These are phyloP conservation scores for Acanthococcus lagerstroemiae DNA, from an alignment of 2,888 invertebrate genomes.

Conservation along the genomic window DNA sequence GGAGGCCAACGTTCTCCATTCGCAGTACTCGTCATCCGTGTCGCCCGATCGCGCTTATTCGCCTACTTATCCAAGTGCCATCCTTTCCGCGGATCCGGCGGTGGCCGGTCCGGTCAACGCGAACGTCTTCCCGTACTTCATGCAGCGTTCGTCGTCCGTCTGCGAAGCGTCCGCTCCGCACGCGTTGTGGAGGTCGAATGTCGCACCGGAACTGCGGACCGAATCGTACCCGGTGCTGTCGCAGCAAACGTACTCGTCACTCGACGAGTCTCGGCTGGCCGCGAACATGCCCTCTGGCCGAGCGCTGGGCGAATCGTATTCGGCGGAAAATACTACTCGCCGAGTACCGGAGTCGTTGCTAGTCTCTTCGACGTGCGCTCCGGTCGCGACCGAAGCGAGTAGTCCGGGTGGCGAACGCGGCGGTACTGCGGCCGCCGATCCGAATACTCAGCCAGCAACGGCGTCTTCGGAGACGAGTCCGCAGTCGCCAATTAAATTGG, in stretches of 20 bases:
- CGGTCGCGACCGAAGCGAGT: background rate
- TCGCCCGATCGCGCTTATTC: background rate
- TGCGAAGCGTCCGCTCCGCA: background rate
- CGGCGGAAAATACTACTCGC: too few relatives aligned
- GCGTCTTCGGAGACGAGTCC: background rate
- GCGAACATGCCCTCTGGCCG: background rate
- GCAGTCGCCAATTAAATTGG: slow-evolving; percentile 8
- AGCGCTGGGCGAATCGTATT: background rate
- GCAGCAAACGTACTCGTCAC: background rate
- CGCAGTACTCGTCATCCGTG: background rate
- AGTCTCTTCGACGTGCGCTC: background rate
- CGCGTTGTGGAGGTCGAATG: background rate
- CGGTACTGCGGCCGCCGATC: background rate
- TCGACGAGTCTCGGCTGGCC: background rate
- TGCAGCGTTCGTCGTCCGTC: slow-evolving; percentile 15
- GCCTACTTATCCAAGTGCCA: too few relatives aligned
- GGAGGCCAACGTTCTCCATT: background rate
- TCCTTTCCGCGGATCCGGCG: background rate
- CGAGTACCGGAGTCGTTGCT: background rate
- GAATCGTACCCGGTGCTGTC: background rate
- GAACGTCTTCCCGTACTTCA: background rate
- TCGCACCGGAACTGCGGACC: background rate
- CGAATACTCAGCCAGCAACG: background rate
- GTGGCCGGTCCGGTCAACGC: background rate
- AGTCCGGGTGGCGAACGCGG: background rate